Percentiles rank a stretch among this genome's conserved stretches.
Conservation (phyloP, 2,797 vertebrate species). For the Xiphorhynchus erythropygius region DNA sequence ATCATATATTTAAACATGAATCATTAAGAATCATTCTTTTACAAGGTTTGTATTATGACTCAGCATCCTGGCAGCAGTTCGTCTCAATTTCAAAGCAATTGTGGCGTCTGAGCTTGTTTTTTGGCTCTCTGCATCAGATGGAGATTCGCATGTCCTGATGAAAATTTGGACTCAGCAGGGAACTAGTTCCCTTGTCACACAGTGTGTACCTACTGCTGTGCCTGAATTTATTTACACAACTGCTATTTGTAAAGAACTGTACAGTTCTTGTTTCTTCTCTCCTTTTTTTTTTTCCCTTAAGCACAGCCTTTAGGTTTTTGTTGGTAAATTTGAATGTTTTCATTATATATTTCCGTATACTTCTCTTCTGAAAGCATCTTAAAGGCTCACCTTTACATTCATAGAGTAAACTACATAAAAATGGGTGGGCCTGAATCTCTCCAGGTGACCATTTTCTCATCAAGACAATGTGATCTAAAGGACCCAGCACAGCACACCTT, state of each 20-base stretch:
- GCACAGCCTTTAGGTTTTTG: accelerated
- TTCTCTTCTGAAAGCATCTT: background rate
- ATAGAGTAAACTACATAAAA: background rate
- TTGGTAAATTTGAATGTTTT: background rate
- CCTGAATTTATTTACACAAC: background rate
- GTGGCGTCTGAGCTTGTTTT: background rate
- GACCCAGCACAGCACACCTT: background rate
- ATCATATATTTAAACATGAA: background rate
- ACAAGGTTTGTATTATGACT: background rate
- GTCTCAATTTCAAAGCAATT: background rate
- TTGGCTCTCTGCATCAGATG: background rate
- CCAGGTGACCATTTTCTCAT: background rate
- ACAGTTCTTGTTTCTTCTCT: background rate
- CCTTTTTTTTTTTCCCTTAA: background rate
- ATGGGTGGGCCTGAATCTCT: background rate
- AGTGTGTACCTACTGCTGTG: background rate
- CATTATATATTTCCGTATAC: background rate
- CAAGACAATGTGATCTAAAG: background rate
- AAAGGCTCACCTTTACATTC: background rate
- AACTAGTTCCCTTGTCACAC: background rate
- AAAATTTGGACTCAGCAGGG: background rate
- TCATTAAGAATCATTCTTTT: background rate
- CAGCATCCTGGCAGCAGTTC: background rate
- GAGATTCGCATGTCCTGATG: background rate
- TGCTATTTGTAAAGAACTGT: background rate